Conservation (phyloP, 1,140 invertebrate species). For the Anthonomus grandis region DNA sequence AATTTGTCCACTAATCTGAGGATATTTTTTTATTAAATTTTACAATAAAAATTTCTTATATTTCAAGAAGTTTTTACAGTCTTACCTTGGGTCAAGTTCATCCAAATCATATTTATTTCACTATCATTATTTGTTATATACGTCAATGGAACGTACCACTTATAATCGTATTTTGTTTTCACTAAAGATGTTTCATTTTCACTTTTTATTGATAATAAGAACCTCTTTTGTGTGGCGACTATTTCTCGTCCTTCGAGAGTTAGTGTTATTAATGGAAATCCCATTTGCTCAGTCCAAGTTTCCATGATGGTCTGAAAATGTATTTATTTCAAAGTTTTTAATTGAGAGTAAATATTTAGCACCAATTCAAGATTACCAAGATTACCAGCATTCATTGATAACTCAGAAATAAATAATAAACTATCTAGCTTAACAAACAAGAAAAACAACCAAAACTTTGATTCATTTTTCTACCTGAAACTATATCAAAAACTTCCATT, state of each 20-base stretch:
- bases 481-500: too few relatives aligned
- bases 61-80: not conserved
- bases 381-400: too few relatives aligned
- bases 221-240: constrained; percentile 59
- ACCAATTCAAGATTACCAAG: too few relatives aligned
- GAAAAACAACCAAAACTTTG: too few relatives aligned
- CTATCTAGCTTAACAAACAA: too few relatives aligned
- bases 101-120: constrained; percentile 57
- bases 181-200: constrained; percentile 42
- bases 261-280: constrained; percentile 69
- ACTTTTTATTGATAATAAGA: constrained; percentile 51
- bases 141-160: constrained; percentile 76
- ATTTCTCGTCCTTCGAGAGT: constrained; percentile 59
- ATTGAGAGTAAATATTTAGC: too few relatives aligned
- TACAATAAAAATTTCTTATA: not conserved
- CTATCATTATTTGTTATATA: constrained; percentile 62
- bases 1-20: not conserved
- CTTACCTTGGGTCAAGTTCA: constrained; percentile 72
- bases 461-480: too few relatives aligned
- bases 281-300: constrained; percentile 82
- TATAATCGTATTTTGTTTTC: constrained; percentile 53
- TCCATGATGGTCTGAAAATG: constrained; percentile 67
- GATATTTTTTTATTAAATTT: too few relatives aligned
- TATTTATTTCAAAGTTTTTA: not conserved
- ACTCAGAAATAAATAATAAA: too few relatives aligned